Evolutionary conservation across 2,113 vertebrate genomes (phyloP), one percentile per base, ranked within the genome.

Genomic region (Aix galericulata): DNA sequence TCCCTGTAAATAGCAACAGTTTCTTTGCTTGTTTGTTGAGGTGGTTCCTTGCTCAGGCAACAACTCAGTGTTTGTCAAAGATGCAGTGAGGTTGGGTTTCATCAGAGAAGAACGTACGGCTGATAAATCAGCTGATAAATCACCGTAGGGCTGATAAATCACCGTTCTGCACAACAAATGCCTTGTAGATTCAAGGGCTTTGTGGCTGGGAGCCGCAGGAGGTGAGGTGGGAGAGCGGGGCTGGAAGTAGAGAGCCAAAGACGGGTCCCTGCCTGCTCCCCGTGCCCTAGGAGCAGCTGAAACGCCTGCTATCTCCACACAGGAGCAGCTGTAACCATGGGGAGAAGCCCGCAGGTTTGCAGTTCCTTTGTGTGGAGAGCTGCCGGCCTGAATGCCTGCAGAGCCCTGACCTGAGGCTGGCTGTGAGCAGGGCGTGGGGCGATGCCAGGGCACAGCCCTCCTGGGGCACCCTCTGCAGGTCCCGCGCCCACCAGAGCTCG

Each of bases 1-100:
- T 91, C 86, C 97, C 48, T 85, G 98, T 92, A 96, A 98, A 98
- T 98, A 98, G 98, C 89, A 98, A 98, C 98, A 27, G 86, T 15
- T 87, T 95, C 88, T 91, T 97, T 95, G 91, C 92, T 97, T 97
- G 95, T 86, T 89, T 97, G 60, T 85, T 40, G 60, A 44, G 46
- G 59, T 81, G 60, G 77, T 83, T 91, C 93, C 82, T 80, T 76
- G 53, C 69, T 89, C 64, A 63, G 77, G 87, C 84, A 79, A 53
- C 59, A 59, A 7, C 38, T 11, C 5, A 14, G 29, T 63, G 50
- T 93, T 98, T 94, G 86, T 86, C 64, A 46, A 31, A 82, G 91
- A 76, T 72, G 29, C n/a, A 63, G 81, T 52, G 90, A 93, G 80
- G 53, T 86, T 77, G 71, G 68, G 36, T 95, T 95, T 90, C 86